phyloP scores from a whole-genome alignment of 1,140 invertebrate genomes.

The Hirudo medicinalis region DNA sequence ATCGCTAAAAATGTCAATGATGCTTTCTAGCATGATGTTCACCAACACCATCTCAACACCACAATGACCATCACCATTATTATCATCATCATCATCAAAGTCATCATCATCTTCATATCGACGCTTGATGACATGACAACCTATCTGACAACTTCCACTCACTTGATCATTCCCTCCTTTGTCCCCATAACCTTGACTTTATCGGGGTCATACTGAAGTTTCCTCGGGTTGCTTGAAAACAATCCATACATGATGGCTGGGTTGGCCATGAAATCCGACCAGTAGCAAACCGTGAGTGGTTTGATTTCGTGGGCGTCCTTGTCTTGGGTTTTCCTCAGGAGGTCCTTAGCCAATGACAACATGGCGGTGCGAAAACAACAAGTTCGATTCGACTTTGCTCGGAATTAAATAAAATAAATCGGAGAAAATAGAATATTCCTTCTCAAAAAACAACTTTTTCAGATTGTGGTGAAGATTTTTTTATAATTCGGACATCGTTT shows the following conservation, averaged over 20 bases:
- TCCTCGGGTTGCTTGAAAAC: constrained; percentile 19
- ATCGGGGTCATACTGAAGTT: constrained; percentile 23
- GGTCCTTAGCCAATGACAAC: constrained; percentile 21
- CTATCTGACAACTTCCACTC: background rate
- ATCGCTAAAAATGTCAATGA: no score
- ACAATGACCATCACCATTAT: background rate
- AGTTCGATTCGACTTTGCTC: background rate
- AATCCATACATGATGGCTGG: constrained; percentile 24
- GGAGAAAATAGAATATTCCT: no score
- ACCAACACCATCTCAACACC: background rate
- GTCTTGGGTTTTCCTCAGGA: constrained; percentile 20
- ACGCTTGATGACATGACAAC: background rate
- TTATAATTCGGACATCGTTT: no score
- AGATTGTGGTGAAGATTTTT: no score
- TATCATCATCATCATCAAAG: no score
- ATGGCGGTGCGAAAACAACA: constrained; percentile 10
- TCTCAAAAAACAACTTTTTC: no score
- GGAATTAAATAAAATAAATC: no score
- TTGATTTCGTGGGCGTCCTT: constrained; percentile 18
- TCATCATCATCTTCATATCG: no score
- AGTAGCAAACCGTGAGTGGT: constrained; percentile 23
- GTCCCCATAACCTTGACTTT: constrained; percentile 25
- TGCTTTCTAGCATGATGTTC: background rate
- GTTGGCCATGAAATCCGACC: constrained; percentile 25
- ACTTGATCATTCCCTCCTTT: constrained; percentile 18